These are phyloP conservation scores for Adoxophyes honmai DNA, from an alignment of 1,140 invertebrate genomes.

Conservation along the genomic window DNA sequence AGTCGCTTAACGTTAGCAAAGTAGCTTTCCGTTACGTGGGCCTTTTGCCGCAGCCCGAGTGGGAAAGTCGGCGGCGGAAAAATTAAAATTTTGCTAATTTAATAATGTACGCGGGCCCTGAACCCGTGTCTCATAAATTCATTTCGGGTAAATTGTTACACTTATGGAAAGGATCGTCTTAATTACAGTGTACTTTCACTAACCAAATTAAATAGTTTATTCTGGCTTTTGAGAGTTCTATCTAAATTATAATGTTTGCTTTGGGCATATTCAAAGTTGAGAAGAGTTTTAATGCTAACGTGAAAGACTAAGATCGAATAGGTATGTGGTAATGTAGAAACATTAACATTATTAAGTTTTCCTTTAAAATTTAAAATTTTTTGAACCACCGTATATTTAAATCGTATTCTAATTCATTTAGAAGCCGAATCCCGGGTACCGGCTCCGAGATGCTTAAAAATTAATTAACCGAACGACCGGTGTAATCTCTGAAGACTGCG, in stretches of 20 bases:
- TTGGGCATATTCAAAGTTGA: no score
- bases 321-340: no score
- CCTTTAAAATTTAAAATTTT: no score
- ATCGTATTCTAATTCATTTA: conserved; percentile 58
- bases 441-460: conserved; percentile 70
- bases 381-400: conserved; percentile 47
- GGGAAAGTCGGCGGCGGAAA: background rate
- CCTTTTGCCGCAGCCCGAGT: background rate
- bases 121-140: background rate
- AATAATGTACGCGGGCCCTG: background rate
- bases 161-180: conserved; percentile 6
- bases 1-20: conserved; percentile 14
- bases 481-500: conserved; percentile 69
- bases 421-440: conserved; percentile 46
- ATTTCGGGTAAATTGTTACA: conserved; percentile 10
- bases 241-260: no score
- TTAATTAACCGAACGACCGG: conserved; percentile 77
- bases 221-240: no score
- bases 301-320: no score
- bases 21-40: conserved; percentile 1
- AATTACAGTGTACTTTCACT: conserved; percentile 13
- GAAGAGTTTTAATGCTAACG: no score
- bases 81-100: background rate
- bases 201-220: no score
- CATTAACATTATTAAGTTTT: no score